Evolutionary conservation across 2,888 invertebrate genomes (phyloP), one percentile per base, ranked within the genome.

Genomic region (Ormyrus pomaceus): DNA sequence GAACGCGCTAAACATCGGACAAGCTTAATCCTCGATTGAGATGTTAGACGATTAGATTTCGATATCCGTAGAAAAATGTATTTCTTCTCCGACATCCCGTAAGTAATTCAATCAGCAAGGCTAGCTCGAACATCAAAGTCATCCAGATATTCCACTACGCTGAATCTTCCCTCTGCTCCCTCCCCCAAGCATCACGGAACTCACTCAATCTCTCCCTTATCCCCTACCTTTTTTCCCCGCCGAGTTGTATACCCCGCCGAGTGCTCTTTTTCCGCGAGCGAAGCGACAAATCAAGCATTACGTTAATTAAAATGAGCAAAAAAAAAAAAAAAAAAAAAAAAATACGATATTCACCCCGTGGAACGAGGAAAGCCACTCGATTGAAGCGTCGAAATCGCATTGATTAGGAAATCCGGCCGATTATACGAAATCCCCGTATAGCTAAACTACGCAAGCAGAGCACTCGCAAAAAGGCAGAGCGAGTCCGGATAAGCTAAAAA

Each of bases 371-470:
- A 78, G 48, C 59, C 72, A 68, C 72, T 78, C 66, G 56, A 73
- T 78, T 62, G 19, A 62, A 72, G 46, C 59, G 55, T 71, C 55
- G 34, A 11, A 46, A 10, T 78, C 72, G 11, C 56, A 13, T 64
- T 79, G 68, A 79, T 77, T 72, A 65, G 66, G 71, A 51, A 51
- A 68, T 53, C 46, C 59, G 13, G 61, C 13, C 74, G 77, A 81
- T 81, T 81, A 74, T 77, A 73, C 70, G 34, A 74, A 80, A 80
- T 73, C 73, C 77, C 1, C 65, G 45, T 9, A 62, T 9, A 62
- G 69, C 71, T 61, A 71, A 75, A 71, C 61, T 71, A 68, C 62
- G 8, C 69, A 50, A 51, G 13, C 19, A 68, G 68, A 55, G 69
- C 79, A 66, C 64, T 53, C 68, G 64, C 68, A 56, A 66, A 78